phyloP scores from a whole-genome alignment of 2,113 vertebrate species.

The Seriola dumerili region DNA sequence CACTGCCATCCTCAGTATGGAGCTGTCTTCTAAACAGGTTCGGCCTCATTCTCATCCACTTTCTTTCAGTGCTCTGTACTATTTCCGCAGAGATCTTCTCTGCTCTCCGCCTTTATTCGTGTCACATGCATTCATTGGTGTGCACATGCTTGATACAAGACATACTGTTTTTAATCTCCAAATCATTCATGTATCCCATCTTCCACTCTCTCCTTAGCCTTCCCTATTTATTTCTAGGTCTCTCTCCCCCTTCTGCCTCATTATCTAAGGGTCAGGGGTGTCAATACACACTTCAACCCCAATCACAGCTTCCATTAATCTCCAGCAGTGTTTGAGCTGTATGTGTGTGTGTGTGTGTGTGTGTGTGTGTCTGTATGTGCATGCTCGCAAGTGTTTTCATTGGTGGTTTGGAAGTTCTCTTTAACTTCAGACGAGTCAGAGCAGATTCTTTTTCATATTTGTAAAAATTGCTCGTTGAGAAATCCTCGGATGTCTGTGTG shows the following conservation, averaged over 20 bases:
- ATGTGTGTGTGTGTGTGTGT: slow-evolving; percentile 26
- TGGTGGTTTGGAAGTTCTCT: slow-evolving; percentile 32
- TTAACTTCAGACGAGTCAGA: slow-evolving; percentile 39
- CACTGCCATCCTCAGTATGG: slow-evolving; percentile 90
- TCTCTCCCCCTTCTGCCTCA: slow-evolving; percentile 54
- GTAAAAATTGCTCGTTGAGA: slow-evolving; percentile 19
- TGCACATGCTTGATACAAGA: neutral
- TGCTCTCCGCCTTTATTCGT: slow-evolving; percentile 29
- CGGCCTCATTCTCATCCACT: neutral
- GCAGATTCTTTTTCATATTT: slow-evolving; percentile 31
- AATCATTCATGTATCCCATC: slow-evolving; percentile 13
- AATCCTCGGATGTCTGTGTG: slow-evolving; percentile 5
- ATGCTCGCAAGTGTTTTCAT: slow-evolving; percentile 8
- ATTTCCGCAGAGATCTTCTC: slow-evolving; percentile 12
- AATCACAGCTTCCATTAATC: slow-evolving; percentile 78
- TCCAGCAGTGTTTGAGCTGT: slow-evolving; percentile 60
- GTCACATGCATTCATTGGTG: neutral
- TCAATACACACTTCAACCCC: slow-evolving; percentile 76
- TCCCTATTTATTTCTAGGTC: neutral
- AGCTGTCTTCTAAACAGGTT: slow-evolving; percentile 97
- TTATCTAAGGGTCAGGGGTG: slow-evolving; percentile 75
- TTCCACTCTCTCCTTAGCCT: slow-evolving; percentile 23
- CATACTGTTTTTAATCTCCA: slow-evolving; percentile 5
- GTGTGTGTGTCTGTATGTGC: slow-evolving; percentile 23
- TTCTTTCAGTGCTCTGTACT: neutral